Evolutionary conservation across 1,140 invertebrate genomes (phyloP).

Genomic region (Gonioctena quinquepunctata): DNA sequence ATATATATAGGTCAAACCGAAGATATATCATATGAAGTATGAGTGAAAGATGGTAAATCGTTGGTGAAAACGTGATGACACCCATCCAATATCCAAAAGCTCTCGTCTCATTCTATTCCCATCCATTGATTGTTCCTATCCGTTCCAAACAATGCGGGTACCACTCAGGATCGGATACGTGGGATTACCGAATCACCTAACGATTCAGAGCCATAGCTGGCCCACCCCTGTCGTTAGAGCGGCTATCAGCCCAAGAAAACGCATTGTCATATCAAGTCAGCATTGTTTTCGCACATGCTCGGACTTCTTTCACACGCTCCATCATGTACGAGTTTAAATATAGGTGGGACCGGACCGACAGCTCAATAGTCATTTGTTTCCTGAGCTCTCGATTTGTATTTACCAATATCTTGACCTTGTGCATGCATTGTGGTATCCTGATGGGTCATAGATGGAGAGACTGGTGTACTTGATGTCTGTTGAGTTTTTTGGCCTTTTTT

Average conservation of each 20-base stretch:
- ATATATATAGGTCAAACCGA: too few relatives aligned
- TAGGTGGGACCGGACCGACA: slow-evolving; percentile 31
- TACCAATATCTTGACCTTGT: slow-evolving; percentile 30
- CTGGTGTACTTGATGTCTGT: background rate
- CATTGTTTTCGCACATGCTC: slow-evolving; percentile 31
- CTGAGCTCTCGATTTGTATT: slow-evolving; percentile 23
- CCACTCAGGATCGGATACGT: background rate
- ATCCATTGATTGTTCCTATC: too few relatives aligned
- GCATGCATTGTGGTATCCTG: background rate
- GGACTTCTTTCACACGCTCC: slow-evolving; percentile 30
- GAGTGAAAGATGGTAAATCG: too few relatives aligned
- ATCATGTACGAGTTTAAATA: slow-evolving; percentile 31
- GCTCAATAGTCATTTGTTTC: slow-evolving; percentile 23
- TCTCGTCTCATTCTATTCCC: too few relatives aligned
- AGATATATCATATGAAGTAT: too few relatives aligned
- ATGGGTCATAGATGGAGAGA: background rate
- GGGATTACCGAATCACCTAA: background rate
- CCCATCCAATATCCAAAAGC: too few relatives aligned
- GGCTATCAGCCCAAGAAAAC: slow-evolving; percentile 23
- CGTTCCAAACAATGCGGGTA: background rate
- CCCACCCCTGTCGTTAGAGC: slow-evolving; percentile 28
- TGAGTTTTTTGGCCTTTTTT: background rate
- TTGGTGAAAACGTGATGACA: too few relatives aligned
- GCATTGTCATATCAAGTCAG: slow-evolving; percentile 26
- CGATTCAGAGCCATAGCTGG: slow-evolving; percentile 16